These are phyloP conservation scores for Drosophila albomicans DNA, from an alignment of 1,140 invertebrate genomes.

Conservation along the genomic window DNA sequence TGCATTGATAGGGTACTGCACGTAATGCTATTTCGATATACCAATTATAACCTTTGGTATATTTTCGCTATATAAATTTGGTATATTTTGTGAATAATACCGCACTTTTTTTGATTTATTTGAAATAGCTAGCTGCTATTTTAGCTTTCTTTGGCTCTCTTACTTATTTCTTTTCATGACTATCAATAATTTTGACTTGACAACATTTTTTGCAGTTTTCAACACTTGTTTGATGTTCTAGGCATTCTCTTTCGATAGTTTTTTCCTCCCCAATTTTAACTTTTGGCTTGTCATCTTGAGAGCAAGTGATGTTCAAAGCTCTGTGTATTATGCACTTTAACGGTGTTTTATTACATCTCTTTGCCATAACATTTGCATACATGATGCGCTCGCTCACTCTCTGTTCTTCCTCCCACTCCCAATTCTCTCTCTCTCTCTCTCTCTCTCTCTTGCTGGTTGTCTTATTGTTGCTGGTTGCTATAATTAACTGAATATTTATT, in stretches of 20 bases:
- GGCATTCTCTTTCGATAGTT: not conserved
- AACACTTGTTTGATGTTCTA: too few species aligned
- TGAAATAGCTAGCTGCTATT: too few species aligned
- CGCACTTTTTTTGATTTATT: too few species aligned
- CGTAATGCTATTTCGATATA: too few species aligned
- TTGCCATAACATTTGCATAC: slow-evolving; percentile 57
- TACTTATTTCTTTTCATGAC: too few species aligned
- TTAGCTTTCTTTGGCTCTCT: too few species aligned
- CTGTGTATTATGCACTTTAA: slow-evolving; percentile 28
- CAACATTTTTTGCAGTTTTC: too few species aligned
- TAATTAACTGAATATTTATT: slow-evolving; percentile 83
- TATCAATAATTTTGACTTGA: too few species aligned
- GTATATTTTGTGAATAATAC: too few species aligned
- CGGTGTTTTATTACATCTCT: slow-evolving; percentile 47
- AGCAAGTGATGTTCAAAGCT: not conserved
- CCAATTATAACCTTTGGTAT: too few species aligned
- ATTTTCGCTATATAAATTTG: too few species aligned
- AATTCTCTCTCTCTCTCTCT: not conserved
- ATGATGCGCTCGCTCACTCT: not conserved
- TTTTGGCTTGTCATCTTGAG: not conserved
- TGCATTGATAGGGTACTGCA: too few species aligned
- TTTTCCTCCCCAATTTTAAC: not conserved
- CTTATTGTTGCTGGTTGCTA: slow-evolving; percentile 53
- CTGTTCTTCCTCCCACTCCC: not conserved
- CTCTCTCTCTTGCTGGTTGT: not conserved